phyloP scores from a whole-genome alignment of 2,888 invertebrate species.

The Tortricodes alternella region DNA sequence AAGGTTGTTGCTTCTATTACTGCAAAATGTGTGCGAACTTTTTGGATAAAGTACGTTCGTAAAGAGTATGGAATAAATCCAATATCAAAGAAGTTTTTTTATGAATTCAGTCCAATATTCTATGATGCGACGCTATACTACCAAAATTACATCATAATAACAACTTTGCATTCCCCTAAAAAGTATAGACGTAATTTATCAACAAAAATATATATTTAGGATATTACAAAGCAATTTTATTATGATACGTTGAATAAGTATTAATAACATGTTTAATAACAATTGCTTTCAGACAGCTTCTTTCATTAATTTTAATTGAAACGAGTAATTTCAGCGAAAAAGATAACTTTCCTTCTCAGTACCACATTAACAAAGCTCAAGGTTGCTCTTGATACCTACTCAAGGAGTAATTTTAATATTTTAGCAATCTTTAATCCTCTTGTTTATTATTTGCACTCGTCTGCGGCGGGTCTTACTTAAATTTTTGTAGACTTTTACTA shows the following conservation, averaged over 20 bases:
- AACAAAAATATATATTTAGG: too few species aligned
- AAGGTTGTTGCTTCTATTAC: not conserved
- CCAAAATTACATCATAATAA: too few species aligned
- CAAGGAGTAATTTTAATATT: constrained; percentile 4
- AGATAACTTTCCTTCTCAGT: not conserved
- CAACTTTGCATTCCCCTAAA: too few species aligned
- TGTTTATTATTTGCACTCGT: constrained; percentile 60
- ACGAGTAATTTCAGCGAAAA: not conserved
- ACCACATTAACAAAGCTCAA: not conserved
- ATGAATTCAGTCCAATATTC: too few species aligned
- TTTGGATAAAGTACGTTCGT: not conserved
- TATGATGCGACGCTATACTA: too few species aligned
- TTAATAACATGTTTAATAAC: not conserved
- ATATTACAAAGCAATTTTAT: too few species aligned
- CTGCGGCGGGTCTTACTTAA: constrained; percentile 44
- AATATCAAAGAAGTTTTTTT: too few species aligned
- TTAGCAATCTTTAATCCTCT: constrained; percentile 42
- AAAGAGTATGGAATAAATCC: too few species aligned
- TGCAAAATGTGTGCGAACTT: not conserved
- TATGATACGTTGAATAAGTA: too few species aligned
- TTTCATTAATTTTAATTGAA: not conserved
- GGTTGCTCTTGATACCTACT: not conserved
- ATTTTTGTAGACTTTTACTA: constrained; percentile 55
- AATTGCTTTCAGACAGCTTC: not conserved
- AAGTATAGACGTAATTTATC: too few species aligned